Conservation (phyloP, 1,140 invertebrate genomes). For the Papilio polyxenes region DNA sequence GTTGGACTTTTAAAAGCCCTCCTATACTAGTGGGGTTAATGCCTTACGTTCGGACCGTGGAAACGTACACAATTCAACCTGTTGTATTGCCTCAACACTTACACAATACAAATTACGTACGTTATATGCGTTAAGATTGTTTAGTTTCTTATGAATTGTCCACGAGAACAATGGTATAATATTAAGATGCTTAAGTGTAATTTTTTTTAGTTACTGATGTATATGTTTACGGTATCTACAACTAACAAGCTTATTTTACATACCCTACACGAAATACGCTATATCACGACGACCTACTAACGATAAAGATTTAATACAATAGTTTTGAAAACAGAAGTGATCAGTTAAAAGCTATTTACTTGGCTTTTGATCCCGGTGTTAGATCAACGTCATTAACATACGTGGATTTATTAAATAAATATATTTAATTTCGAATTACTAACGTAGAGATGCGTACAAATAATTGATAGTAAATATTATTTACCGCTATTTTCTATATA, state of each 20-base stretch:
- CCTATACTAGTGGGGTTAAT: constrained; percentile 28
- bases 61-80: constrained; percentile 10
- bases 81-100: neutral
- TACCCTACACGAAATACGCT: too few relatives aligned
- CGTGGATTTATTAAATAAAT: neutral
- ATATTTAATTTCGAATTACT: neutral
- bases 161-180: neutral
- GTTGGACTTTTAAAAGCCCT: constrained; percentile 4
- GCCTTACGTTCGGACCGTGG: constrained; percentile 20
- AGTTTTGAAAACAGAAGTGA: too few relatives aligned
- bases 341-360: too few relatives aligned
- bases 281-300: too few relatives aligned
- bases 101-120: constrained; percentile 5
- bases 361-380: neutral
- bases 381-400: neutral
- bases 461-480: neutral
- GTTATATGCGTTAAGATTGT: neutral
- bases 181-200: neutral
- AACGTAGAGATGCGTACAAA: neutral
- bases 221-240: too few relatives aligned
- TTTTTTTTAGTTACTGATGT: neutral
- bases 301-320: too few relatives aligned
- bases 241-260: too few relatives aligned
- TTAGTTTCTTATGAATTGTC: constrained; percentile 21
- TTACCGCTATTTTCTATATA: neutral